phyloP scores from a whole-genome alignment of 2,888 invertebrate genomes.

The Phoenoteleia sp. region DNA sequence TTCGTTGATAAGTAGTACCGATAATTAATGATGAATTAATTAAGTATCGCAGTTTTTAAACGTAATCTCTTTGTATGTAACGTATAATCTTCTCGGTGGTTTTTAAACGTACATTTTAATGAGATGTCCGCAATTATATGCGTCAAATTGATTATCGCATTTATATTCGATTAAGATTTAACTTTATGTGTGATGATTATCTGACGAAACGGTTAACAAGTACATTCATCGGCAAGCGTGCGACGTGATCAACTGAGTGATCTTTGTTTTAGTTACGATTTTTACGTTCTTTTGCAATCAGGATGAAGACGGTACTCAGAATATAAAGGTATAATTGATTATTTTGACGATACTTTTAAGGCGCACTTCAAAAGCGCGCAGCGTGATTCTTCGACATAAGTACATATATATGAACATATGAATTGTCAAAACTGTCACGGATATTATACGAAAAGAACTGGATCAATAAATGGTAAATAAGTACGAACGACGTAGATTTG shows the following conservation, averaged over 20 bases:
- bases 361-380: conserved; percentile 63
- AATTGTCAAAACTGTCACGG: conserved; percentile 67
- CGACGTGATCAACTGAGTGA: conserved; percentile 48
- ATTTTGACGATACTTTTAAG: conserved; percentile 46
- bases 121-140: conserved; percentile 54
- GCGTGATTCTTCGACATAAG: conserved; percentile 46
- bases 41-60: conserved; percentile 56
- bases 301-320: conserved; percentile 3
- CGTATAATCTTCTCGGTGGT: conserved; percentile 68
- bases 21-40: no score
- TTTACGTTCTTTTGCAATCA: conserved; percentile 35
- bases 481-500: no score
- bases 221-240: conserved; percentile 20
- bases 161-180: conserved; percentile 60
- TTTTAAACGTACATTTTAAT: conserved; percentile 64
- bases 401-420: conserved; percentile 43
- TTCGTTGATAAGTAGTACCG: conserved; percentile 47
- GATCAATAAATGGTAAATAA: conserved; percentile 69
- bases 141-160: conserved; percentile 58
- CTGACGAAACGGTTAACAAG: conserved; percentile 48
- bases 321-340: conserved; percentile 32
- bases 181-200: conserved; percentile 57
- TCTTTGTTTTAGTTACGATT: conserved; percentile 24
- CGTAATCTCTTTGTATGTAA: conserved; percentile 67
- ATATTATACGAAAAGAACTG: conserved; percentile 69